Conservation (phyloP, 1,140 invertebrate species). For the Drosophila asahinai region DNA sequence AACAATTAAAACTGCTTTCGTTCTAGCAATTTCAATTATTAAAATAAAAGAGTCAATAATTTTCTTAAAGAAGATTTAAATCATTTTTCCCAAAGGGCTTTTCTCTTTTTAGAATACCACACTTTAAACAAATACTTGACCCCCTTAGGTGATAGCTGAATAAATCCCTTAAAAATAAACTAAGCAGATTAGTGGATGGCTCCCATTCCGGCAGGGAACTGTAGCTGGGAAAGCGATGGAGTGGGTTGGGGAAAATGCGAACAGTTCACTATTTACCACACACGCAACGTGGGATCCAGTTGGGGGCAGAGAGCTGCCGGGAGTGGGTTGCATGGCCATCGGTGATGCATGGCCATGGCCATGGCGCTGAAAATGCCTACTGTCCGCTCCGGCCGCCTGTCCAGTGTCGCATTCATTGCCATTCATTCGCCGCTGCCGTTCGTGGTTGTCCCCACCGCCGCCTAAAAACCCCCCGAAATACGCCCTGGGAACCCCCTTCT, state of each 20-base stretch:
- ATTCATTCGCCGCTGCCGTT: slow-evolving; percentile 77
- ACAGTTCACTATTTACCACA: slow-evolving; percentile 76
- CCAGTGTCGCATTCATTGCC: slow-evolving; percentile 81
- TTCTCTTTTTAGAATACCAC: no score
- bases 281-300: slow-evolving; percentile 56
- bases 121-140: no score
- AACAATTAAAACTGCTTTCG: no score
- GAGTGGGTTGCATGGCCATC: slow-evolving; percentile 23
- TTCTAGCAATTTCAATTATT: not conserved
- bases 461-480: not conserved
- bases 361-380: slow-evolving; percentile 75
- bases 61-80: no score
- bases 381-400: slow-evolving; percentile 28
- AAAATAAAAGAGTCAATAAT: no score
- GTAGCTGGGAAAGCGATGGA: slow-evolving; percentile 11
- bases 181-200: not conserved
- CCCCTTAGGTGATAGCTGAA: no score
- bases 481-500: not conserved
- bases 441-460: slow-evolving; percentile 48
- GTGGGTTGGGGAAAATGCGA: slow-evolving; percentile 42
- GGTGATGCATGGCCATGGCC: slow-evolving; percentile 68
- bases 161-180: no score
- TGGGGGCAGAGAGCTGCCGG: slow-evolving; percentile 6
- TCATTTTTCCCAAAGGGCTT: no score
- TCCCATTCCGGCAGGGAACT: slow-evolving; percentile 10